These are phyloP conservation scores for Dione juno DNA, from an alignment of 2,888 invertebrate genomes.

Conservation along the genomic window DNA sequence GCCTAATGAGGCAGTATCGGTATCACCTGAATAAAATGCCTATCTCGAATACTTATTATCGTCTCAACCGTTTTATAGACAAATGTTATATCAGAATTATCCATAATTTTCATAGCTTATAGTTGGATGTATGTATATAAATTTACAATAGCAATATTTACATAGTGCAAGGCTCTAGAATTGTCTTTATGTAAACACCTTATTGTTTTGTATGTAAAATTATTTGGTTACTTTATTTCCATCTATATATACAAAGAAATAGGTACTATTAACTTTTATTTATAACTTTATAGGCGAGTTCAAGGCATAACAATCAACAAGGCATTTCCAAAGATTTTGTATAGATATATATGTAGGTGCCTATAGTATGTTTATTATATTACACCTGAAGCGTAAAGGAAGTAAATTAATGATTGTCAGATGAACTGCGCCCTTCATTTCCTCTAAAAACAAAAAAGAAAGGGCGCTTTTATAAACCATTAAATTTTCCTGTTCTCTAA, in stretches of 20 bases:
- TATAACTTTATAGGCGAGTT: not conserved
- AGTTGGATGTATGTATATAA: no score
- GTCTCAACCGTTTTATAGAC: not conserved
- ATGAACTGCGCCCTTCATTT: constrained; percentile 42
- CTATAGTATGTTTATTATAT: constrained; percentile 10
- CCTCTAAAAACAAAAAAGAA: constrained; percentile 35
- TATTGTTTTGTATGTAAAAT: no score
- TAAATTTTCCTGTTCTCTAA: not conserved
- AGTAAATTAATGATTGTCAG: constrained; percentile 45
- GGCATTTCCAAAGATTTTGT: not conserved
- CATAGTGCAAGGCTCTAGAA: no score
- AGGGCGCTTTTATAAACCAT: constrained; percentile 29
- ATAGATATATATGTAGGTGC: not conserved
- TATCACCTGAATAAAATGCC: constrained; percentile 68
- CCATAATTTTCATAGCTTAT: not conserved
- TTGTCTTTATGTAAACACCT: no score
- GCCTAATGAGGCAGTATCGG: constrained; percentile 67
- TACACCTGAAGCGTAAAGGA: constrained; percentile 29
- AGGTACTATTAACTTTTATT: no score
- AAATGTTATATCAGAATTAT: not conserved
- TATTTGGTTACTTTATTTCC: no score
- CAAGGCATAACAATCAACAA: not conserved
- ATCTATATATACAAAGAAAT: no score
- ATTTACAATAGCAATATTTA: no score
- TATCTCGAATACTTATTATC: constrained; percentile 48